Conservation (phyloP, 1,140 invertebrate genomes). For the Drosophila chauvacae region DNA sequence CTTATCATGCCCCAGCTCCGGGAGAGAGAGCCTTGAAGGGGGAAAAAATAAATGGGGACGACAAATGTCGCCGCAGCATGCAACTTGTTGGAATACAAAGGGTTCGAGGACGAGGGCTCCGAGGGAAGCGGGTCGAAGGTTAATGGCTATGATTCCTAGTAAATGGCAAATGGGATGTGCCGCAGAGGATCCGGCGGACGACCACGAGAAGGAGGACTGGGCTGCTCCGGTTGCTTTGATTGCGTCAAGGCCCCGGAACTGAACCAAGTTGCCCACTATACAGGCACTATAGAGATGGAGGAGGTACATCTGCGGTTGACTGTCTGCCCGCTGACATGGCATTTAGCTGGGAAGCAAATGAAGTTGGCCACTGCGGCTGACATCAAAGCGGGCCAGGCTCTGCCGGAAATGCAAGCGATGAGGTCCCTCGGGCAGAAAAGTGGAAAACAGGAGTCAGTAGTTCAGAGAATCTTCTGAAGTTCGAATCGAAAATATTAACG, state of each 20-base stretch:
- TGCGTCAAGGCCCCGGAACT: slow-evolving; percentile 36
- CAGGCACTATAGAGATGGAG: not conserved
- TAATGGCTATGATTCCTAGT: slow-evolving; percentile 22
- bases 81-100: slow-evolving; percentile 43
- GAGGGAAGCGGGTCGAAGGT: slow-evolving; percentile 2
- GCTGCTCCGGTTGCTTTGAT: slow-evolving; percentile 24
- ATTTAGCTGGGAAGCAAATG: slow-evolving; percentile 21
- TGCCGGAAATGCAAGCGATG: slow-evolving; percentile 7
- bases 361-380: slow-evolving; percentile 30
- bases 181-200: slow-evolving; percentile 3
- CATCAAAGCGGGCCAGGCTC: slow-evolving; percentile 22
- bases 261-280: slow-evolving; percentile 15
- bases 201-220: not conserved
- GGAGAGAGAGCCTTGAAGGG: slow-evolving; percentile 10
- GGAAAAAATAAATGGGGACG: slow-evolving; percentile 12
- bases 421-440: slow-evolving; percentile 4
- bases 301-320: slow-evolving; percentile 29
- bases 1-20: slow-evolving; percentile 12
- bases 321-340: slow-evolving; percentile 29
- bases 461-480: not conserved
- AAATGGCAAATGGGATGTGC: slow-evolving; percentile 18
- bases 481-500: not conserved
- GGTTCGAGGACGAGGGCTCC: not conserved
- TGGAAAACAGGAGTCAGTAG: slow-evolving; percentile 5
- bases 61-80: slow-evolving; percentile 41